These are phyloP conservation scores for Varecia variegata DNA, from an alignment of 2,797 vertebrate genomes.

Conservation along the genomic window DNA sequence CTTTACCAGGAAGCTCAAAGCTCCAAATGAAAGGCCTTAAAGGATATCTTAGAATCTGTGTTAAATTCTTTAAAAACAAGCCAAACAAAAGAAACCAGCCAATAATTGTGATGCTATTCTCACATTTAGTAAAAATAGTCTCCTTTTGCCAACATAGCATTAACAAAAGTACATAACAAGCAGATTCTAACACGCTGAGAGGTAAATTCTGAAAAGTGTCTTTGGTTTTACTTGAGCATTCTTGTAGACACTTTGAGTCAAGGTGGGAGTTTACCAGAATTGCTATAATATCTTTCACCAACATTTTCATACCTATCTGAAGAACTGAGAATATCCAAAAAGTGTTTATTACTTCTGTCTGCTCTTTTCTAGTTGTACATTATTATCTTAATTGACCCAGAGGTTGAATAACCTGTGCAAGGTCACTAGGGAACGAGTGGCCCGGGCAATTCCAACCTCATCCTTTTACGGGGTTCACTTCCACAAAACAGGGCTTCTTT, in stretches of 20 bases:
- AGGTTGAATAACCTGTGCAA: not conserved
- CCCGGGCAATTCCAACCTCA: not conserved
- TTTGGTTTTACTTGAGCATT: not conserved
- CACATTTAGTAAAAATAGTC: not conserved
- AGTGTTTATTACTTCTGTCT: not conserved
- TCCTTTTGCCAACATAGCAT: not conserved
- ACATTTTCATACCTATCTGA: not conserved
- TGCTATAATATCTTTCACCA: not conserved
- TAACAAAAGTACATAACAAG: not conserved
- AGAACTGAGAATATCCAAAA: not conserved
- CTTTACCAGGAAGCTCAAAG: not conserved
- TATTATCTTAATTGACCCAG: not conserved
- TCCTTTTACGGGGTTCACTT: not conserved
- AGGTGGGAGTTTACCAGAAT: not conserved
- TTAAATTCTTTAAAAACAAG: constrained; percentile 2
- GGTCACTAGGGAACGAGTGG: not conserved
- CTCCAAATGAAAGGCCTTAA: not conserved
- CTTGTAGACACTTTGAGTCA: not conserved
- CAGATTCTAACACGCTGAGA: not conserved
- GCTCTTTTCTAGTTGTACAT: not conserved
- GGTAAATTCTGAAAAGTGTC: not conserved
- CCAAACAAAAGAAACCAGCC: not conserved
- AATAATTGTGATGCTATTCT: not conserved
- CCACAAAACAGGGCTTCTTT: not conserved
- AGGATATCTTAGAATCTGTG: not conserved